phyloP scores from a whole-genome alignment of 2,797 vertebrate genomes.

The Anas bernieri region DNA sequence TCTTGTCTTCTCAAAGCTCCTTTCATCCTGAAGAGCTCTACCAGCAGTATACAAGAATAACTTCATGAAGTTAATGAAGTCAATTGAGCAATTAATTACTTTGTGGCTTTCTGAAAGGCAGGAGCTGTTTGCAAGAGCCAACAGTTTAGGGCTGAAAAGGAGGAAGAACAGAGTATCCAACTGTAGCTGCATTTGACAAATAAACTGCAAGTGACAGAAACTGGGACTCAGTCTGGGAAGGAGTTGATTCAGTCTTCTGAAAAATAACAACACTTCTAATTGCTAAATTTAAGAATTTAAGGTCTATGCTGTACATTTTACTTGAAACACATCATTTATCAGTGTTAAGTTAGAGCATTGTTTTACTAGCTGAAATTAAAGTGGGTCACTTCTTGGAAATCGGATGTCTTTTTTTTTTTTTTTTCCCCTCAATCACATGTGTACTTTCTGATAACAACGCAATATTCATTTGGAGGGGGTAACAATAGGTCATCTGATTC shows the following conservation, averaged over 20 bases:
- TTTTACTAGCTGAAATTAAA: neutral
- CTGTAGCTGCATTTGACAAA: neutral
- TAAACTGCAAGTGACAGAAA: neutral
- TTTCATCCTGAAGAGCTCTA: neutral
- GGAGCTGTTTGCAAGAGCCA: neutral
- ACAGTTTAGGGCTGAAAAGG: neutral
- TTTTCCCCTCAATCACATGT: neutral
- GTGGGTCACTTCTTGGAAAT: neutral
- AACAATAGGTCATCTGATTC: neutral
- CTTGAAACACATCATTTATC: neutral
- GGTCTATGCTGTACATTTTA: neutral
- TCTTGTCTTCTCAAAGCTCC: neutral
- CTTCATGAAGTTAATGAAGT: slow-evolving; percentile 22
- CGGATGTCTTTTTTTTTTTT: neutral
- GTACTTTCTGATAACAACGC: neutral
- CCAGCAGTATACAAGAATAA: neutral
- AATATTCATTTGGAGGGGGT: neutral
- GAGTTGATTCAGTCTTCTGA: neutral
- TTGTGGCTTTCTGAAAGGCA: neutral
- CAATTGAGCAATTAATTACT: neutral
- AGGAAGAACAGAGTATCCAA: neutral
- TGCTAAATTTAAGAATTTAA: neutral
- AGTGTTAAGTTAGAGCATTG: neutral
- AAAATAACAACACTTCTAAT: neutral
- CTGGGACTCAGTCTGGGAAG: neutral